Base-by-base conservation (phyloP, 1,140 invertebrate species). In the Uloborus diversus region DNA sequence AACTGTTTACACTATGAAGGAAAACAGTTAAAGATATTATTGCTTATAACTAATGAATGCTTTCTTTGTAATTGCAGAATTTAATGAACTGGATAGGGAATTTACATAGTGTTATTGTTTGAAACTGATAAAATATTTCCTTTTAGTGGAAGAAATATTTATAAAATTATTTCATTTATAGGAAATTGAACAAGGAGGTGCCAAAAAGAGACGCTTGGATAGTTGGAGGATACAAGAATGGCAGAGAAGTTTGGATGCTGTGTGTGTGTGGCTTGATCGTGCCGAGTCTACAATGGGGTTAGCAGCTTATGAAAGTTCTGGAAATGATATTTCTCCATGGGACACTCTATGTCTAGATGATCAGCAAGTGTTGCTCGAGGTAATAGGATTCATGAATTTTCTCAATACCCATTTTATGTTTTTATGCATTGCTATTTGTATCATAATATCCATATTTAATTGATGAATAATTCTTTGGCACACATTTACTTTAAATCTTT, bases 271-370 rank as follows among this genome's bases (percentile, higher is more conserved):
- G 90, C 83, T 91, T 35, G 88, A 90, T 57, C 88, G 90, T 76
- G 89, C 89, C 1, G 89, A 91, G 69, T 86, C 89, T 20, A 86
- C 87, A 1, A 84, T 88, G n/a, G 81, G 88, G 85, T 66, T 88
- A 32, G 28, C 87, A 89, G 81, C 88, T 88, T 81, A 86, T 87
- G 69, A 87, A 84, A 85, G 66, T 33, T 79, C 76, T 11, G 37
- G 78, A 61, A 70, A 85, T 28, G 86, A 88, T 68, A 33, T 68
- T 32, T 73, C 61, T 33, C 81, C 85, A 3, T 88, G 89, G 81
- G 89, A 90, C 76, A 88, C 89, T 66, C 86, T 91, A 42, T 89
- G 87, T 56, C 86, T 89, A 3, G 90, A 91, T 32, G 90, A 92
- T 75, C 90, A 91, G 81, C 85, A 89, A 76, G 87, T 89, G 9